phyloP scores from a whole-genome alignment of 2,888 invertebrate genomes.

The Amphipoea oculea region DNA sequence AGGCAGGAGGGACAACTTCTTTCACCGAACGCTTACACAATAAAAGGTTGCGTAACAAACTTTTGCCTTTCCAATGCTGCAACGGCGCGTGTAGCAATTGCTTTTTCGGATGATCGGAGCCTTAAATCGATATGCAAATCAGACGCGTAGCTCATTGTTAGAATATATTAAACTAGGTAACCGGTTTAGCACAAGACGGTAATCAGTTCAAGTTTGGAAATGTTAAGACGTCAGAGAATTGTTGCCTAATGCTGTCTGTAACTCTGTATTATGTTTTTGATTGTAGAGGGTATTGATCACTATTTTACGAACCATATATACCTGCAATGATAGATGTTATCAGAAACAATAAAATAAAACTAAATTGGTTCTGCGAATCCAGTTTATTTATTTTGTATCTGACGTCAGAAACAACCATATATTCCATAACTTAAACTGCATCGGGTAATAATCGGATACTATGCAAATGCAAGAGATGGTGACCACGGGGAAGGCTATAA shows the following conservation, averaged over 20 bases:
- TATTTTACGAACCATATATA: neutral
- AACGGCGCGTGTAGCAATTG: conserved; percentile 77
- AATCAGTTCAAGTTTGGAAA: conserved; percentile 57
- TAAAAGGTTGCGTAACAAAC: conserved; percentile 81
- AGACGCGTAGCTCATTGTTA: conserved; percentile 34
- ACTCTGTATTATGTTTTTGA: neutral
- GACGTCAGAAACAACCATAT: neutral
- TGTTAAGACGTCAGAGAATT: conserved; percentile 1
- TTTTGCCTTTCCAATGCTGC: conserved; percentile 86
- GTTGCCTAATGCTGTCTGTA: conserved; percentile 3
- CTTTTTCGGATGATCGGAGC: conserved; percentile 70
- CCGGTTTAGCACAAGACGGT: conserved; percentile 48
- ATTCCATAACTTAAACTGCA: neutral
- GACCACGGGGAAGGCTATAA: neutral
- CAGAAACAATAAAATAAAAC: neutral
- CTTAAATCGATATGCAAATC: conserved; percentile 54
- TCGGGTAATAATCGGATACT: neutral
- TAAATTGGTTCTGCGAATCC: neutral
- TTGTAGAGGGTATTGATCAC: neutral
- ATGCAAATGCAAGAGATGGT: neutral
- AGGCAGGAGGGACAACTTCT: conserved; percentile 80
- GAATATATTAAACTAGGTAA: conserved; percentile 48
- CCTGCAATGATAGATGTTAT: neutral
- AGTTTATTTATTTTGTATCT: neutral
- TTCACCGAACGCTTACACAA: conserved; percentile 87